phyloP scores from a whole-genome alignment of 1,140 invertebrate genomes.

The Spodoptera litura region DNA sequence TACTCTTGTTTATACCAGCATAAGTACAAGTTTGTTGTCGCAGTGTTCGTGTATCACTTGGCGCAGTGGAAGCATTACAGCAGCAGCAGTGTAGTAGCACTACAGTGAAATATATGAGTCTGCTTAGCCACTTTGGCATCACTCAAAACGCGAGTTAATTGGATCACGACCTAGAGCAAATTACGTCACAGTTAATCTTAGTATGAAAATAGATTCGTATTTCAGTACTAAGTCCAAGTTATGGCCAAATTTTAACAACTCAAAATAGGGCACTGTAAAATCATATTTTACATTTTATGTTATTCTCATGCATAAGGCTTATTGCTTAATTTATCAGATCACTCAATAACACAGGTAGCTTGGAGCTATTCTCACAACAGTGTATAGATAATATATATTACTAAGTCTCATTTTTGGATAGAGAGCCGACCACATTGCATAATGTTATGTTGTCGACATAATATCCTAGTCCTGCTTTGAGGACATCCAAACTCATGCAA shows the following conservation, averaged over 20 bases:
- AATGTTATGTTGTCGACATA: background rate
- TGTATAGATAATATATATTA: constrained; percentile 24
- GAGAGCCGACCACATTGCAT: background rate
- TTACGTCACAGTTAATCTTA: constrained; percentile 24
- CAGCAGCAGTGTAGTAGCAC: background rate
- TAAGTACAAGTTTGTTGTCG: constrained; percentile 16
- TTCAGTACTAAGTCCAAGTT: constrained; percentile 21
- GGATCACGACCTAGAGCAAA: constrained; percentile 40
- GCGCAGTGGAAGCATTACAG: background rate
- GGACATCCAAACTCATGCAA: constrained; percentile 68
- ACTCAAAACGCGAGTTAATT: constrained; percentile 28
- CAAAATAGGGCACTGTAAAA: constrained; percentile 53
- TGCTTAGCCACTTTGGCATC: constrained; percentile 34
- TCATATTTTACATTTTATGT: constrained; percentile 54
- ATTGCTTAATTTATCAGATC: constrained; percentile 61
- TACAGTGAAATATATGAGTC: constrained; percentile 6
- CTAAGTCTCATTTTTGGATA: background rate
- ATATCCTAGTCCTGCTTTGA: background rate
- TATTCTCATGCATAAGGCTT: constrained; percentile 55
- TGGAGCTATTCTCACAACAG: constrained; percentile 46
- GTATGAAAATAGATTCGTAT: constrained; percentile 44
- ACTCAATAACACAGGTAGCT: constrained; percentile 50
- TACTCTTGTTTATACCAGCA: background rate
- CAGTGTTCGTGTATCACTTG: background rate
- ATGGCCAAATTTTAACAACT: constrained; percentile 36